Evolutionary conservation across 2,888 invertebrate species (phyloP), one percentile per base, ranked within the genome.

Genomic region (Schrankia costaestrigalis): DNA sequence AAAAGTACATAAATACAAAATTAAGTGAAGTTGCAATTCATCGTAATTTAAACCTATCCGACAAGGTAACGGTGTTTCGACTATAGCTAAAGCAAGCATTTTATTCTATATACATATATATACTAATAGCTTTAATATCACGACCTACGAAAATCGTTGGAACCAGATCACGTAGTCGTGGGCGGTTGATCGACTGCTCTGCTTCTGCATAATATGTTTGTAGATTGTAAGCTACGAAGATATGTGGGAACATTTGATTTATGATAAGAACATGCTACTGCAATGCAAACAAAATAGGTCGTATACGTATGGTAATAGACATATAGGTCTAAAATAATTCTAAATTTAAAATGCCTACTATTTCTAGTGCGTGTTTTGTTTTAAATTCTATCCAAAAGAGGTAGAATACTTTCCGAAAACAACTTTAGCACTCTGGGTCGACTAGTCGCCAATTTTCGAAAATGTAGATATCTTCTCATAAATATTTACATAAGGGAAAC

Each of bases 201-300:
- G 64, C 60, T 67, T 68, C 55, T 56, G 58, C 43, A 53, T 56
- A 59, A 43, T 52, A 61, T 64, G 53, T 52, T 58, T 51, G 63
- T 52, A 49, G 44, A 51, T 57, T 47, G 57, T 57, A 62, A 47
- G 63, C 64, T 70, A 63, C 71, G 64, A 56, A 50, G 53, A 44
- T 41, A 57, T 70, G 73, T 71, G 74, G 73, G 74, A 74, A 74
- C 72, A 57, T 46, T 35, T 31, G 43, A 51, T 46, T 33, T 43
- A 14, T 43, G 39, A 43, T 53, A 41, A 50, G 25, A 49, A 46
- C 40, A 18, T 15, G 35, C 28, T 44, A 44, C 31, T 35, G 14
- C n/a, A n/a, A n/a, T n/a, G n/a, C n/a, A 36, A 34, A 11, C 11
- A 36, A 22, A 40, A 41, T 25, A 13, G 12, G 4, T 23, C 4